Percentiles rank a stretch among this genome's conserved stretches.
phyloP scores from a whole-genome alignment of 2,797 vertebrate genomes.

The Allobates femoralis region DNA sequence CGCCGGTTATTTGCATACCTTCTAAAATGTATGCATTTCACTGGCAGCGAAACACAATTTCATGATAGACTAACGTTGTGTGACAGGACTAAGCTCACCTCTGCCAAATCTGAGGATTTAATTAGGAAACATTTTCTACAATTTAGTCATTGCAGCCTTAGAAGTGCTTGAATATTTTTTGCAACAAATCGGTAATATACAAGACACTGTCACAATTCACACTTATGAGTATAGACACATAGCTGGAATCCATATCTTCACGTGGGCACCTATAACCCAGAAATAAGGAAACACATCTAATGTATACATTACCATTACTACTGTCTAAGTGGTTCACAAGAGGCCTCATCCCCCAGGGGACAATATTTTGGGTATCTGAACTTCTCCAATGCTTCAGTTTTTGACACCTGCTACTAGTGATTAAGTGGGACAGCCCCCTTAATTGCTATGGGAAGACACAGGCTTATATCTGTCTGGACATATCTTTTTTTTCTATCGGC shows the following conservation, averaged over 20 bases:
- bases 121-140: conserved; percentile 57
- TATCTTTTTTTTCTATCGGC: too few relatives aligned
- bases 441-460: too few relatives aligned
- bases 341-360: neutral
- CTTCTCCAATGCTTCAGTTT: neutral
- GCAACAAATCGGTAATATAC: conserved; percentile 28
- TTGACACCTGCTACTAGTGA: neutral
- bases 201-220: conserved; percentile 11
- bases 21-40: conserved; percentile 48
- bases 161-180: conserved; percentile 32
- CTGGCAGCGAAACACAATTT: conserved; percentile 31
- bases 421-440: too few relatives aligned
- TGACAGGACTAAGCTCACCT: conserved; percentile 44
- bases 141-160: conserved; percentile 32
- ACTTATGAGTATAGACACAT: conserved; percentile 1
- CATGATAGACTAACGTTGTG: conserved; percentile 53
- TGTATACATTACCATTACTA: neutral
- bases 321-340: neutral
- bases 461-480: neutral
- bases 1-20: conserved; percentile 43
- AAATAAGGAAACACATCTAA: neutral
- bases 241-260: neutral
- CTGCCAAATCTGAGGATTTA: conserved; percentile 45
- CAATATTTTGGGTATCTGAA: neutral
- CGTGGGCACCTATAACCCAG: neutral